Evolutionary conservation across 2,113 vertebrate genomes (phyloP), one percentile per base, ranked within the genome.

Genomic region (Anthoscopus minutus): DNA sequence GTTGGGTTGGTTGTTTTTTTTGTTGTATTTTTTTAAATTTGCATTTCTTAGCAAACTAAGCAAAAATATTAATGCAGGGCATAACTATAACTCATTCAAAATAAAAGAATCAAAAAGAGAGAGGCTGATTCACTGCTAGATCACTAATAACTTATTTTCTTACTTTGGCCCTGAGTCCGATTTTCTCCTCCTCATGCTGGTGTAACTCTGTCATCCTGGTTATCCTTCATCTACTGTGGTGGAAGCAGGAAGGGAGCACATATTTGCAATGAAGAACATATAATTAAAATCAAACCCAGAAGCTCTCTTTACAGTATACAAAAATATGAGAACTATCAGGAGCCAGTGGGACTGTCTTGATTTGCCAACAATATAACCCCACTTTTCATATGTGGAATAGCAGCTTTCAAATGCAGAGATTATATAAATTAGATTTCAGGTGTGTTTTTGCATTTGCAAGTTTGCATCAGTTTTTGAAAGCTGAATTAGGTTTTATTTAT

Each of bases 1-100:
- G n/a, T n/a, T n/a, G n/a, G n/a, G n/a, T n/a, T n/a, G n/a, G n/a
- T n/a, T n/a, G 37, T 13, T 42, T 94, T 37, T 58, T 48, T 40
- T 70, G n/a, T n/a, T n/a, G n/a, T n/a, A n/a, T 88, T 93, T 71
- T 24, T 30, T 42, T 16, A 42, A 40, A 84, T 94, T 98, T 97
- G 50, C 96, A 92, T 90, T 97, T 96, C 83, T 73, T 45, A 77
- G 90, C 79, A 96, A 97, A 96, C 78, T 71, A 97, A 96, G 88
- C 81, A 81, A 81, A 91, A 94, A 91, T 92, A 96, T 93, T 95
- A 92, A 96, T 60, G 44, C 64, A 83, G 66, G 57, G 56, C 54
- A 86, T 33, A 94, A 90, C 77, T 77, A n/a, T 21, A 93, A 86
- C 51, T 25, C 27, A 25, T 23, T 30, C 47, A 64, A 91, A 95